A percentile compares a stretch with the other conserved stretches of the same genome.
phyloP scores from a whole-genome alignment of 2,113 vertebrate species.

The Leucoraja erinaceus region DNA sequence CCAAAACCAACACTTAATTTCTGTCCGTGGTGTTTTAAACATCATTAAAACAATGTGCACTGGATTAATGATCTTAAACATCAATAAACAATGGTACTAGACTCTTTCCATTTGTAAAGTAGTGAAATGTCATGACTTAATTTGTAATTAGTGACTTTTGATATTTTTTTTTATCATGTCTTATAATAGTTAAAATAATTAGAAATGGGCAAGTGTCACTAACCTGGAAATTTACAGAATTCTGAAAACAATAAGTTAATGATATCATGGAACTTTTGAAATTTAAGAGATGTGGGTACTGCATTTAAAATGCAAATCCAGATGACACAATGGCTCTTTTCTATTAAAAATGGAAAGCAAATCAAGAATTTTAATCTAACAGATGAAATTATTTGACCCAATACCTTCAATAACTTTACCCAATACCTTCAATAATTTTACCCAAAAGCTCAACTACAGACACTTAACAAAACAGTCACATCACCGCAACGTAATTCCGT shows the following conservation, averaged over 20 bases:
- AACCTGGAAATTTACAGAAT: neutral
- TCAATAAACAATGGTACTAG: no score
- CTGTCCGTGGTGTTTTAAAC: neutral
- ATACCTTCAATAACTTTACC: neutral
- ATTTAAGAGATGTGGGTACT: neutral
- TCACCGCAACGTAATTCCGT: neutral
- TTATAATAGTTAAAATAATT: no score
- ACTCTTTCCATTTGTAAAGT: no score
- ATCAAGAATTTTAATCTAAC: neutral
- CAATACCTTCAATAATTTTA: no score
- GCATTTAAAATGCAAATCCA: no score
- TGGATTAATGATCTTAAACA: no score
- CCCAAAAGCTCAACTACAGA: neutral
- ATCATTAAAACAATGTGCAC: neutral
- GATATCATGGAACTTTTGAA: no score
- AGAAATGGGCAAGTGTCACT: neutral
- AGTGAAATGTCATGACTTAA: no score
- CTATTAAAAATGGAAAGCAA: neutral
- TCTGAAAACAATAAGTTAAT: no score
- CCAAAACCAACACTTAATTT: neutral
- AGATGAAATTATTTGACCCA: neutral
- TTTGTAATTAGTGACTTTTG: no score
- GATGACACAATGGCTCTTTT: no score
- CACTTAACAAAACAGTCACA: neutral
- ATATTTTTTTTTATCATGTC: no score